Evolutionary conservation across 2,888 invertebrate species (phyloP), one percentile per base, ranked within the genome.

Genomic region (Drosophila flavopinicola): DNA sequence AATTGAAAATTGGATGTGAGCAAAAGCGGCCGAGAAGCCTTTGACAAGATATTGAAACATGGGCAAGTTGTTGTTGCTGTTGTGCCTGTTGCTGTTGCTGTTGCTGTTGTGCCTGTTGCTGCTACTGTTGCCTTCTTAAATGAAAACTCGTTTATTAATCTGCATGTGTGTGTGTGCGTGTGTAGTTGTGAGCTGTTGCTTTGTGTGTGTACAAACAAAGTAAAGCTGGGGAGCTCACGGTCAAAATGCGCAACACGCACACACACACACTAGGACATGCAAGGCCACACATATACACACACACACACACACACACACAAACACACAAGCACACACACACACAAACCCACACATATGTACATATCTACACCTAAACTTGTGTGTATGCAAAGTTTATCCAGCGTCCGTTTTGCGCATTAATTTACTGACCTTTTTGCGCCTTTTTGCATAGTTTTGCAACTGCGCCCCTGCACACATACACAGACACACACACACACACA

Each of bases 341-440:
- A 41, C 5, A 11, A 1, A 25, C 6, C n/a, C 6, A n/a, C 42
- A 44, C 11, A 30, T n/a, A 11, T 17, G 17, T 11, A 41, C 42
- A 30, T 9, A 47, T 41, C 38, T 42, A 7, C 20, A 39, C 48
- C 25, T 13, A 25, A 48, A 63, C 23, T 39, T 17, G 27, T 6
- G 27, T 17, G 42, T 47, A 68, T 68, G 67, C 59, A 79, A 66
- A 68, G 71, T 71, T 73, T 80, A 80, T 65, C 67, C 78, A 53
- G 51, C 60, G 64, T 66, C 69, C 63, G 56, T 54, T 83, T 57
- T 79, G 79, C 84, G 70, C 85, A 80, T 80, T 80, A 80, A 84
- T 84, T 80, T 77, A 80, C 66, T 80, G 78, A 84, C 85, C 85
- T 80, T 78, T 80, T 80, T 80, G 63, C 64, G 56, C 42, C 66